Base-by-base conservation (phyloP, 1,140 invertebrate species). In the Pygmarrhopalites habei region DNA sequence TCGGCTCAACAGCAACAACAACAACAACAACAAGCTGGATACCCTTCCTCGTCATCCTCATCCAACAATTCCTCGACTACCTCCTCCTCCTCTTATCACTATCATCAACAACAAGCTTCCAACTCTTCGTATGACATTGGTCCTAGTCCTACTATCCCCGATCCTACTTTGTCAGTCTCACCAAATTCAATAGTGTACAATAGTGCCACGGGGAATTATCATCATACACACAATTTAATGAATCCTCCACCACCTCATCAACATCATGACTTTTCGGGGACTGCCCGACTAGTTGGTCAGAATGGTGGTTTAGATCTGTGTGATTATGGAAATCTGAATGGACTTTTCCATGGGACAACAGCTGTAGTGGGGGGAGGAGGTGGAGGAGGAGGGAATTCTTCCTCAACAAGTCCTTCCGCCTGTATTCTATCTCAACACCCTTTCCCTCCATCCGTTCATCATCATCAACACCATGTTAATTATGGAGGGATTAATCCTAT, bases 231-330 rank as follows among this genome's bases (percentile, higher is more conserved):
- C 32, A 26, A 35, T n/a, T 47, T 58, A 21, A 56, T 52, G 39
- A 19, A 30, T 21, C 35, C 53, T 41, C 72, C 29, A 19, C 32
- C 74, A 71, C 74, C 75, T 53, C 78, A 76, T 57, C 77, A 75
- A 30, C 73, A 75, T 60, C 76, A 79, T 23, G 60, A 62, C 19
- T 57, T 66, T 28, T 56, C 59, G 49, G n/a, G n/a, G n/a, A n/a
- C n/a, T n/a, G n/a, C n/a, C n/a, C n/a, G 2, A 58, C 52, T 12
- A 57, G 55, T 58, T 47, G 52, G 52, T 15, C 60, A 62, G 28
- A 30, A 17, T 23, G 29, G 51, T 21, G n/a, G 32, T 35, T 46
- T 62, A 26, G 65, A 66, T 66, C 65, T 66, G 29, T 58, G 55
- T 59, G 65, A 66, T 21, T 66, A 66, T 32, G 56, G 60, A n/a